Evolutionary conservation across 2,888 invertebrate species (phyloP), one percentile per base, ranked within the genome.

Genomic region (Drosophila putrida): DNA sequence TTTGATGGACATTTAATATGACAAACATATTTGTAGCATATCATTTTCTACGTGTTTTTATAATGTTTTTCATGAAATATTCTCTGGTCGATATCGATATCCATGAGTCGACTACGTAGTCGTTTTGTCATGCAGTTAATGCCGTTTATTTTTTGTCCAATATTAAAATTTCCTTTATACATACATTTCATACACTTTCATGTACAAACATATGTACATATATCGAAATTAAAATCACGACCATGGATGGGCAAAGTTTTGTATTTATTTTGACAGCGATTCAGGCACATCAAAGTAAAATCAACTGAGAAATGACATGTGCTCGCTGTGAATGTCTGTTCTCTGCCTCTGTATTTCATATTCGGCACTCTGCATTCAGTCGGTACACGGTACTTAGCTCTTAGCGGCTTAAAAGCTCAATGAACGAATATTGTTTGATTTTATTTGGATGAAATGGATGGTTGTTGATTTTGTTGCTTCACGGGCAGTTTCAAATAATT

Each of bases 321-420:
- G 66, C 49, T 62, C 50, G 46, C 35, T 58, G 35, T 10, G 10
- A 8, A 39, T 51, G 9, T 20, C 33, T 1, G 31, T 50, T 15
- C 25, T 35, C 46, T 38, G 25, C 33, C 4, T 33, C 4, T 33
- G 44, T 36, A 44, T 28, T 49, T 27, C 36, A 35, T 10, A 51
- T 41, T 36, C 20, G 44, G 15, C 53, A 49, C 49, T 61, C 53
- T 13, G n/a, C 2, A 6, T 28, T 59, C 38, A 11, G 31, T 36
- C 38, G 11, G 31, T 36, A 55, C 49, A 53, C 47, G 44, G 50
- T 61, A 46, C 60, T 66, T 50, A 65, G 55, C 62, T 65, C 43
- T 73, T 73, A 70, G 80, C 79, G 77, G 86, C 86, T 83, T 83
- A 83, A 83, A 71, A 70, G 83, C 83, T 86, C 86, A 83, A 75